Conservation (phyloP, 2,797 vertebrate species). For the Oryzias dopingdopingensis region DNA sequence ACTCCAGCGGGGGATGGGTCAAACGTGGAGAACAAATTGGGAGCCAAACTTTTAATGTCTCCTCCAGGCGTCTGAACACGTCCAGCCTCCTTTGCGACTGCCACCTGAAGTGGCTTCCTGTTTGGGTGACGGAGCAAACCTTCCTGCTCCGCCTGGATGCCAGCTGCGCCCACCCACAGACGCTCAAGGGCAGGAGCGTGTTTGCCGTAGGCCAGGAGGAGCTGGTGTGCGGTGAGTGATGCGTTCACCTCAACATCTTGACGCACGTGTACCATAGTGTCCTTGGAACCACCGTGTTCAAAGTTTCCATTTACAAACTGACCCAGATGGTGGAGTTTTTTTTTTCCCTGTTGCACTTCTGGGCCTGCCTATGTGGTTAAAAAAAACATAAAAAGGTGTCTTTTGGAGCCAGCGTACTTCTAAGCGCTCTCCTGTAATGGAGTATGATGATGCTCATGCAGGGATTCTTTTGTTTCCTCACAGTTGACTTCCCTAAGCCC, state of each 20-base stretch:
- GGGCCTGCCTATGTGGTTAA: slow-evolving; percentile 29
- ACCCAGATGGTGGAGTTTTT: slow-evolving; percentile 43
- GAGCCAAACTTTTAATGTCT: not conserved
- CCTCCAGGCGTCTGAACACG: slow-evolving; percentile 87
- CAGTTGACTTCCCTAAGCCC: slow-evolving; percentile 98
- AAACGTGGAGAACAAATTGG: no score
- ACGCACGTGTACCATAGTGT: slow-evolving; percentile 18
- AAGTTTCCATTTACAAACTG: slow-evolving; percentile 58
- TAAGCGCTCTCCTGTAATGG: not conserved
- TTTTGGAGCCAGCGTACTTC: not conserved
- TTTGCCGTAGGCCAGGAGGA: slow-evolving; percentile 86
- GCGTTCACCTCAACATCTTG: slow-evolving; percentile 26
- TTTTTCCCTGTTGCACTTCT: slow-evolving; percentile 32
- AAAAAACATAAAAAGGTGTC: slow-evolving; percentile 31
- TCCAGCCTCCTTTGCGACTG: slow-evolving; percentile 97
- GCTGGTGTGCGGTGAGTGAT: slow-evolving; percentile 94
- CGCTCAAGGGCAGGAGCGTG: slow-evolving; percentile 90
- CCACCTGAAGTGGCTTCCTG: slow-evolving; percentile 95
- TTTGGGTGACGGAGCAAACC: slow-evolving; percentile 90
- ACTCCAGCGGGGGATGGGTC: no score
- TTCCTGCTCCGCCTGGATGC: slow-evolving; percentile 87
- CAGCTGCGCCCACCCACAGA: slow-evolving; percentile 94
- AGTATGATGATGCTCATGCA: no score
- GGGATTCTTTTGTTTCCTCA: not conserved
- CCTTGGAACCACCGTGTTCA: slow-evolving; percentile 35